These are phyloP conservation scores for Dromococcyx pavoninus DNA, from an alignment of 2,797 vertebrate species.

Conservation along the genomic window DNA sequence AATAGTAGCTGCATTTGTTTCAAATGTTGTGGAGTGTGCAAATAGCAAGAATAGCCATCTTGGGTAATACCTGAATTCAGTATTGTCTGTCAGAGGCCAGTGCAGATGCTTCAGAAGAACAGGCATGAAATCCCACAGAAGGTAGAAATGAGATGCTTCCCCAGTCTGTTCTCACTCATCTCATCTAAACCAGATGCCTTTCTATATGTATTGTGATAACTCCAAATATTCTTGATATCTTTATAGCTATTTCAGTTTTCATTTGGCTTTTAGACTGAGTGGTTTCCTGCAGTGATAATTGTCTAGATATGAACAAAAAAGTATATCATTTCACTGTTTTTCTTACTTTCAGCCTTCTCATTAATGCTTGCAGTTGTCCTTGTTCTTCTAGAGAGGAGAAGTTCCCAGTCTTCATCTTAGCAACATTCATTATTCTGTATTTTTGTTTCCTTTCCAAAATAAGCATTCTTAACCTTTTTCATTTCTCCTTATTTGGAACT, in stretches of 20 bases:
- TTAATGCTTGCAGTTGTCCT: neutral
- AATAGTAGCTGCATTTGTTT: neutral
- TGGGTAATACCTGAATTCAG: neutral
- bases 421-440: constrained; percentile 7
- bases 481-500: neutral
- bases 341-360: neutral
- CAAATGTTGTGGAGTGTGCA: neutral
- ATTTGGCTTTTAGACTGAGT: neutral
- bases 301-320: neutral
- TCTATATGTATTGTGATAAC: neutral
- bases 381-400: neutral
- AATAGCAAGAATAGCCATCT: neutral
- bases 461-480: constrained; percentile 1
- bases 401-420: neutral
- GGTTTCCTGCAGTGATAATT: neutral
- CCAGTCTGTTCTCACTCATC: neutral
- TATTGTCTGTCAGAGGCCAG: neutral
- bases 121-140: neutral
- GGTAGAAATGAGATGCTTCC: neutral
- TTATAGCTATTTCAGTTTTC: neutral
- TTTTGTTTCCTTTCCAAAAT: constrained; percentile 12
- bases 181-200: neutral
- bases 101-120: neutral
- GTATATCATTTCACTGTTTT: neutral
- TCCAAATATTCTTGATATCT: neutral